phyloP scores from a whole-genome alignment of 1,140 invertebrate genomes.

The Apis florea region DNA sequence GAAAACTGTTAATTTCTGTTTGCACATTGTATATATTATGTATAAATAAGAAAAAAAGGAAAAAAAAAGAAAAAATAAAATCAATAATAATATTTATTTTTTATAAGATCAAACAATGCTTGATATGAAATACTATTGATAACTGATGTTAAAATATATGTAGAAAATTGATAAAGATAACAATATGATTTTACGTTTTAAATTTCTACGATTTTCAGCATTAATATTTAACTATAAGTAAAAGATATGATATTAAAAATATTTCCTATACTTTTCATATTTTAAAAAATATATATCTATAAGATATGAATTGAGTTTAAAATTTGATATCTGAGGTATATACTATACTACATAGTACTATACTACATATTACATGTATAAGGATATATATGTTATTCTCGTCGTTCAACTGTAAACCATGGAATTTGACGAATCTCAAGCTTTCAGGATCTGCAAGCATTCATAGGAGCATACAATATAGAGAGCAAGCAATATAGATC shows the following conservation, averaged over 20 bases:
- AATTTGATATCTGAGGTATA: too few relatives aligned
- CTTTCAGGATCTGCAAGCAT: slow-evolving; percentile 10
- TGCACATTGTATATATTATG: neutral
- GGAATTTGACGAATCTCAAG: slow-evolving; percentile 25
- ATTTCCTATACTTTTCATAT: neutral
- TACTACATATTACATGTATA: neutral
- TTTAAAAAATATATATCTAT: neutral
- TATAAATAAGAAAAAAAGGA: neutral
- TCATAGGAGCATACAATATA: neutral
- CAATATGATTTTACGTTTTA: too few relatives aligned
- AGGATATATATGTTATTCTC: neutral
- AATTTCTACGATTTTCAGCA: neutral
- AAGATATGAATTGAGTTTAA: too few relatives aligned
- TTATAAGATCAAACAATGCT: neutral
- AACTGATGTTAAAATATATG: too few relatives aligned
- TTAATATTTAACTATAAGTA: neutral
- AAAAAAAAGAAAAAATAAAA: neutral
- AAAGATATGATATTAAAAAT: neutral
- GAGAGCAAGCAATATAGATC: neutral
- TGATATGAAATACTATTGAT: neutral
- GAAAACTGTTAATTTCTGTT: neutral
- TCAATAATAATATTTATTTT: slow-evolving; percentile 9
- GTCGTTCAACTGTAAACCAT: slow-evolving; percentile 11
- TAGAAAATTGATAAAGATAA: neutral
- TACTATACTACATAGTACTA: too few relatives aligned